phyloP scores from a whole-genome alignment of 2,888 invertebrate species.

The Drosophila antonietae region DNA sequence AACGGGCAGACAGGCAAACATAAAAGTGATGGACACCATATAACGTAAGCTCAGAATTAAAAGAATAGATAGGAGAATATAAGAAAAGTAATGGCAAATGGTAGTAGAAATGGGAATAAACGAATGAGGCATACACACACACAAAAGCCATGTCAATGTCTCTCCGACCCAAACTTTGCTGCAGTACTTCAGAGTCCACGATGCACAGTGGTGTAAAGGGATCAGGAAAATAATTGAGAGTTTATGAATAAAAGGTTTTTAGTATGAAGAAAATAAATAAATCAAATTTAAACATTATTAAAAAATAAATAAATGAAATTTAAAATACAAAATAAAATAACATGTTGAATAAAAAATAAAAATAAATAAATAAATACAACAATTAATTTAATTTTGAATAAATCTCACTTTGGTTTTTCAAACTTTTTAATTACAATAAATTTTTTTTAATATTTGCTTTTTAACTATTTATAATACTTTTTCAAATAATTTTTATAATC shows the following conservation, averaged over 20 bases:
- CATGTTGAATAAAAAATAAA: no score
- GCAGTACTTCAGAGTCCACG: not conserved
- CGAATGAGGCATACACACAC: conserved; percentile 1
- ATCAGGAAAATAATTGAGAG: no score
- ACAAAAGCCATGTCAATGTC: conserved; percentile 20
- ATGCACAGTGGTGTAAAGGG: conserved; percentile 4
- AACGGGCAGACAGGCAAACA: conserved; percentile 16
- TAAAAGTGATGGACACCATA: conserved; percentile 19
- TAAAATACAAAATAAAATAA: no score
- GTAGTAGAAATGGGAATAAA: conserved; percentile 4
- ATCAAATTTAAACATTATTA: no score
- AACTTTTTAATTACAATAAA: not conserved
- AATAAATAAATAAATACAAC: no score
- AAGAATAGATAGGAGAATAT: conserved; percentile 20
- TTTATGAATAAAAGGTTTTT: no score
- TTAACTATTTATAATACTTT: no score
- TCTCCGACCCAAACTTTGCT: conserved; percentile 10
- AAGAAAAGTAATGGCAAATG: conserved; percentile 7
- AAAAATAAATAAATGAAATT: no score
- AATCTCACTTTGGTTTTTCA: not conserved
- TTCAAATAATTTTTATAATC: no score
- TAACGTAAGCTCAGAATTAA: conserved; percentile 16
- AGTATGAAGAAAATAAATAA: no score
- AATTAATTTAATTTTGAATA: no score
- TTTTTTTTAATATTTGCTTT: not conserved